Conservation (phyloP, 2,797 vertebrate species). For the Amblyraja radiata region DNA sequence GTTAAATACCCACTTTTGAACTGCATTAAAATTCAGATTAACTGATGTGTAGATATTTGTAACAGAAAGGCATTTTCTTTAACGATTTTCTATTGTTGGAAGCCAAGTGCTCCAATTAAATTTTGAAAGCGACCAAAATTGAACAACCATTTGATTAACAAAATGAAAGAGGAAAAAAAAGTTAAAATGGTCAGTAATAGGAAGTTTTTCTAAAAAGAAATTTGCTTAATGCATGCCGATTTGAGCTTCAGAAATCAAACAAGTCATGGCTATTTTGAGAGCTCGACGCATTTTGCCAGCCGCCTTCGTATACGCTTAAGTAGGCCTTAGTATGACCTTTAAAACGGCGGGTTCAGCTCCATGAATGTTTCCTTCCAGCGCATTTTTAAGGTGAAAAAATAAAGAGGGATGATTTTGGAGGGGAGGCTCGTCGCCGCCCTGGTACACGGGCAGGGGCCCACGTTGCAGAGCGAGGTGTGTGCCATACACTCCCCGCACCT, state of each 20-base stretch:
- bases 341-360: neutral
- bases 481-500: constrained; percentile 19
- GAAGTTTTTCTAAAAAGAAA: neutral
- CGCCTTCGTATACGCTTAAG: neutral
- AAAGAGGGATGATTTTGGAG: too few species aligned
- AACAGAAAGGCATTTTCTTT: neutral
- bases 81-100: neutral
- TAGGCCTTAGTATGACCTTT: neutral
- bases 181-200: neutral
- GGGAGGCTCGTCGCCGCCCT: too few species aligned
- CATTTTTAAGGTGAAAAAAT: neutral
- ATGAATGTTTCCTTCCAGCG: neutral
- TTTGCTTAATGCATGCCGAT: neutral
- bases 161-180: too few species aligned
- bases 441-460: neutral
- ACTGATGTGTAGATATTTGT: neutral
- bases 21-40: neutral
- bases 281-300: neutral
- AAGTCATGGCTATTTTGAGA: neutral
- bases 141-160: too few species aligned
- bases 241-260: neutral
- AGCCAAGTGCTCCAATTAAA: neutral
- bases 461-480: constrained; percentile 16
- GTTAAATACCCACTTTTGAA: too few species aligned
- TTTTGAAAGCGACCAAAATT: neutral